A percentile compares a stretch with the other conserved stretches of the same genome.
phyloP scores from a whole-genome alignment of 2,888 invertebrate genomes.

The Clanis bilineata region DNA sequence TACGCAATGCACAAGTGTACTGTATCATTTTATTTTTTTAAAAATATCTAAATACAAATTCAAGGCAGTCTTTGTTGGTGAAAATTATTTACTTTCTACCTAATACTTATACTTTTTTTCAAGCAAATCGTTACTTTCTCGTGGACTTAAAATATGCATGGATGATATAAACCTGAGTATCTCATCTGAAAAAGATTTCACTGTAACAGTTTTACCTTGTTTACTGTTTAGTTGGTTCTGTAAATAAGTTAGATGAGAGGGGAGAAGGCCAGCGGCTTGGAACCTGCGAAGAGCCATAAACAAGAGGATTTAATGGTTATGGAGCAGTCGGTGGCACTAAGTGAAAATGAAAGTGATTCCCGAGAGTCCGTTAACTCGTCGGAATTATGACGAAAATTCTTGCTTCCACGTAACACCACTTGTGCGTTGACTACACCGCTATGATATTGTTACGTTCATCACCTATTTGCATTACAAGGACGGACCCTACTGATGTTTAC shows the following conservation, averaged over 20 bases:
- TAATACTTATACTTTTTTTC: not conserved
- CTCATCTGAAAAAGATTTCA: slow-evolving; percentile 41
- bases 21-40: too few relatives aligned
- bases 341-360: slow-evolving; percentile 75
- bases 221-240: slow-evolving; percentile 58
- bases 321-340: slow-evolving; percentile 64
- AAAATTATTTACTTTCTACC: too few relatives aligned
- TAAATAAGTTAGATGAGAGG: slow-evolving; percentile 63
- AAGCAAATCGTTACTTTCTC: not conserved
- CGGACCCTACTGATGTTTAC: slow-evolving; percentile 38
- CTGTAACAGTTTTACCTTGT: slow-evolving; percentile 44
- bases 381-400: slow-evolving; percentile 60
- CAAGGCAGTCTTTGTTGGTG: too few relatives aligned
- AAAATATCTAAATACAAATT: too few relatives aligned
- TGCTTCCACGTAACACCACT: slow-evolving; percentile 46
- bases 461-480: slow-evolving; percentile 44
- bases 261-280: slow-evolving; percentile 42
- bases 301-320: slow-evolving; percentile 70
- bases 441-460: slow-evolving; percentile 52
- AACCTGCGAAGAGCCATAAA: slow-evolving; percentile 57
- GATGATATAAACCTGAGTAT: slow-evolving; percentile 46
- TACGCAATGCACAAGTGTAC: too few relatives aligned
- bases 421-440: slow-evolving; percentile 41
- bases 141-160: not conserved
- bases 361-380: slow-evolving; percentile 57